A percentile compares a stretch with the other conserved stretches of the same genome.
Evolutionary conservation across 2,113 vertebrate species (phyloP).

Genomic region (Rynchops niger): DNA sequence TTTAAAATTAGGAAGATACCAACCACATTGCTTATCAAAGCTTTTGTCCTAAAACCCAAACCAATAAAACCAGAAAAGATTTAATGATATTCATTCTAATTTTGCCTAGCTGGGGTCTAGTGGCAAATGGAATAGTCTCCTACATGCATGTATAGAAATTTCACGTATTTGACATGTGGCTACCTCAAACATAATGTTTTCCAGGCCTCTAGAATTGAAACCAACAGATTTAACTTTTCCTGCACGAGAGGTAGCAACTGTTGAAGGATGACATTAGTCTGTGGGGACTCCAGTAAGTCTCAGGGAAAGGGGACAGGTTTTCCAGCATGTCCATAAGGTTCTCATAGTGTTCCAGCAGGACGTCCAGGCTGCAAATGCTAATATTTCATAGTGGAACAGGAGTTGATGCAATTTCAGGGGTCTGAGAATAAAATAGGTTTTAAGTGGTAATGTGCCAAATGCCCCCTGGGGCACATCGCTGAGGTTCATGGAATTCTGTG

Average conservation of each 20-base stretch:
- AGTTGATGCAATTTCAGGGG: background rate
- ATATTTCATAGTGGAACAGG: background rate
- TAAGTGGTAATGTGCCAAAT: background rate
- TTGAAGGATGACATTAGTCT: background rate
- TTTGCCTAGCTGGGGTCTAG: background rate
- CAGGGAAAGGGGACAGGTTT: background rate
- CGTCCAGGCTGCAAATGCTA: background rate
- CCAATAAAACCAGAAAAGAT: background rate
- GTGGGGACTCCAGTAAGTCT: background rate
- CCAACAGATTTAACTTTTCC: background rate
- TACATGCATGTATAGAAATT: background rate
- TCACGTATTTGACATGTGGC: background rate
- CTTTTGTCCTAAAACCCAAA: background rate
- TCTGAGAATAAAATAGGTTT: background rate
- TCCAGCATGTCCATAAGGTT: background rate
- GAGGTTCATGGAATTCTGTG: conserved; percentile 7
- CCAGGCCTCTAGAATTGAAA: background rate
- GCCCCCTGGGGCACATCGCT: background rate
- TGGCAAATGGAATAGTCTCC: background rate
- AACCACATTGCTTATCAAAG: background rate
- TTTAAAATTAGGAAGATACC: background rate
- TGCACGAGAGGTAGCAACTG: background rate
- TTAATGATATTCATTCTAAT: background rate
- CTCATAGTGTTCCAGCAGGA: background rate
- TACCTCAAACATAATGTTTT: background rate